A percentile compares a stretch with the other conserved stretches of the same genome.
Conservation (phyloP, 2,797 vertebrate species). For the Xerus rutilus region DNA sequence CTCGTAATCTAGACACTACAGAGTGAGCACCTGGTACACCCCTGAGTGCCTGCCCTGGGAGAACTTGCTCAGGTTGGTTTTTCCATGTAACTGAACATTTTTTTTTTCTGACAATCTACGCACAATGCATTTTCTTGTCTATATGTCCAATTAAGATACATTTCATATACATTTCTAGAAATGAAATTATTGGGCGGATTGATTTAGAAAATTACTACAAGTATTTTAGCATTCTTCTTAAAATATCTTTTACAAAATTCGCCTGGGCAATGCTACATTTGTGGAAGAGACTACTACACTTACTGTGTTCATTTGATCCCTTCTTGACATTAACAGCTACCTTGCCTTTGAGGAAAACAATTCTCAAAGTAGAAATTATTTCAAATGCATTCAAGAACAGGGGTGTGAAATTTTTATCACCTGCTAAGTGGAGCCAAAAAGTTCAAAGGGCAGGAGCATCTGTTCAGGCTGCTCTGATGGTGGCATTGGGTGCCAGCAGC, state of each 20-base stretch:
- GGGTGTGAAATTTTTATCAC: slow-evolving; percentile 9
- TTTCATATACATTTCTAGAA: slow-evolving; percentile 5
- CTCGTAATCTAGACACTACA: not conserved
- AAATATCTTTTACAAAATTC: not conserved
- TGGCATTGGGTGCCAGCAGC: not conserved
- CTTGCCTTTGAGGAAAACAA: slow-evolving; percentile 24
- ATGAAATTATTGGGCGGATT: not conserved
- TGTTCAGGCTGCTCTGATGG: not conserved
- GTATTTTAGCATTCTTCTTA: not conserved
- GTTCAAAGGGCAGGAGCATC: not conserved
- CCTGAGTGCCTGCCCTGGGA: not conserved
- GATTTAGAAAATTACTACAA: not conserved
- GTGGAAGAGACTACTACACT: not conserved
- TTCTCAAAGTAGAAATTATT: slow-evolving; percentile 41
- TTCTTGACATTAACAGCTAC: not conserved
- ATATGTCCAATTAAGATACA: not conserved
- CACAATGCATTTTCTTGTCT: not conserved
- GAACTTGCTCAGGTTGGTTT: not conserved
- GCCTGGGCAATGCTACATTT: not conserved
- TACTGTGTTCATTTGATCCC: not conserved
- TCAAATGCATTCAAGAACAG: not conserved
- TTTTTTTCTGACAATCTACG: not conserved
- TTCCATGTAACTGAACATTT: not conserved
- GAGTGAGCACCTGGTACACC: not conserved
- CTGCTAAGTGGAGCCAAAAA: slow-evolving; percentile 23